Percentiles rank a stretch among this genome's conserved stretches.
These are phyloP conservation scores for Papilio glaucus DNA, from an alignment of 1,140 invertebrate species.

Conservation along the genomic window DNA sequence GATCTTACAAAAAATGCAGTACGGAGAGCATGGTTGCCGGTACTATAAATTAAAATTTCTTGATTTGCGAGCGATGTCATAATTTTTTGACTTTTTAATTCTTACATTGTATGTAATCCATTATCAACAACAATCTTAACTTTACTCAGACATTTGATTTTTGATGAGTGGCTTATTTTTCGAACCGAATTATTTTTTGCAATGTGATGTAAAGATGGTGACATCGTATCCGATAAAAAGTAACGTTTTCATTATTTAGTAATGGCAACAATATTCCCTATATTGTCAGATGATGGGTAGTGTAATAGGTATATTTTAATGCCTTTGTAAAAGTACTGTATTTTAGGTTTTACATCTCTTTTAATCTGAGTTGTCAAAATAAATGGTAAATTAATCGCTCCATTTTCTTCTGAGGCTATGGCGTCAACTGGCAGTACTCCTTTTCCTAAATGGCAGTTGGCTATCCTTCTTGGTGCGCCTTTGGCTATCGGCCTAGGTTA, in stretches of 20 bases:
- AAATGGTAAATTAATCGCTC: slow-evolving; percentile 70
- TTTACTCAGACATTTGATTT: no score
- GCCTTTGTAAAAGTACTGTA: slow-evolving; percentile 34
- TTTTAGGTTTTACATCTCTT: slow-evolving; percentile 33
- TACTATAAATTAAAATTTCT: no score
- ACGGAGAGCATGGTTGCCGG: no score
- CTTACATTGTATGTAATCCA: no score
- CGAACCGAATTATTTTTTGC: no score
- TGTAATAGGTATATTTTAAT: slow-evolving; percentile 32
- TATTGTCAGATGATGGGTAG: slow-evolving; percentile 37
- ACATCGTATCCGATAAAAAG: background rate
- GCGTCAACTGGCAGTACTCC: slow-evolving; percentile 79
- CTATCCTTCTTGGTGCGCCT: slow-evolving; percentile 90
- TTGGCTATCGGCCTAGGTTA: slow-evolving; percentile 92
- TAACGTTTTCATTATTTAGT: background rate
- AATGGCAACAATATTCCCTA: slow-evolving; percentile 14
- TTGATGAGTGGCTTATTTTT: no score
- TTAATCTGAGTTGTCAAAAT: slow-evolving; percentile 52
- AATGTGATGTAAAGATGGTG: no score
- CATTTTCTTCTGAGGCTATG: slow-evolving; percentile 59
- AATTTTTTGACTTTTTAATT: no score
- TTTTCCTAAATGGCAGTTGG: slow-evolving; percentile 88
- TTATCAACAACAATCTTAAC: no score
- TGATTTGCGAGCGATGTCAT: no score
- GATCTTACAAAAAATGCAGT: no score